A percentile compares a stretch with the other conserved stretches of the same genome.
These are phyloP conservation scores for Muraenolepis orangiensis DNA, from an alignment of 2,797 vertebrate species.

Conservation along the genomic window DNA sequence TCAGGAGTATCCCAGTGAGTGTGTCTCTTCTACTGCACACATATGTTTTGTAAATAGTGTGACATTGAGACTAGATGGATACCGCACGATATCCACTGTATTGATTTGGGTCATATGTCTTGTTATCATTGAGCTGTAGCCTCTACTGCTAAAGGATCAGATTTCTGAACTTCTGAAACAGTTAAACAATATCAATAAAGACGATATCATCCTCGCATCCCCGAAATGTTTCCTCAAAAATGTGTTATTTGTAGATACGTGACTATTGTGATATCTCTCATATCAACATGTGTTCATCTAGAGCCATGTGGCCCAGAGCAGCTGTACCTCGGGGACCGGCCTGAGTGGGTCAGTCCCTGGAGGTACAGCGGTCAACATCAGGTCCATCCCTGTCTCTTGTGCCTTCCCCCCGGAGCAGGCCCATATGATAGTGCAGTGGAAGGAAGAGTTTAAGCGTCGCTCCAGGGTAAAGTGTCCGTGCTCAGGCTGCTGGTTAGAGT, in stretches of 20 bases:
- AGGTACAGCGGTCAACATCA: slow-evolving; percentile 28
- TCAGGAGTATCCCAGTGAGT: slow-evolving; percentile 93
- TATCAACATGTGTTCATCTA: too few relatives aligned
- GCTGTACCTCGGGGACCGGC: slow-evolving; percentile 1
- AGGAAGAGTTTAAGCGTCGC: slow-evolving; percentile 93
- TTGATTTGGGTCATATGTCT: not conserved
- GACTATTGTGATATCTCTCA: not conserved
- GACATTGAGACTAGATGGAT: not conserved
- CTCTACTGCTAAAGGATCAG: not conserved
- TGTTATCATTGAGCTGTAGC: not conserved
- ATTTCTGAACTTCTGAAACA: not conserved
- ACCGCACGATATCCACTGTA: not conserved
- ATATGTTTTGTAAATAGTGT: not conserved
- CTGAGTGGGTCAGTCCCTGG: not conserved
- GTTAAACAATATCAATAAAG: not conserved
- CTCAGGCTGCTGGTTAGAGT: slow-evolving; percentile 95
- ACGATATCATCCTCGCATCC: not conserved
- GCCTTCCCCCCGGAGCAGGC: slow-evolving; percentile 70
- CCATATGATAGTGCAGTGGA: slow-evolving; percentile 92
- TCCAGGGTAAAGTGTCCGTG: slow-evolving; percentile 93
- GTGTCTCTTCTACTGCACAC: slow-evolving; percentile 25
- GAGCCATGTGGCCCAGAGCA: too few relatives aligned
- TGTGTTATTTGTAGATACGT: not conserved
- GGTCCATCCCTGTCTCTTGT: slow-evolving; percentile 42
- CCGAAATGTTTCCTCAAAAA: not conserved